Evolutionary conservation across 2,888 invertebrate genomes (phyloP).

Genomic region (Hirtodrosophila alboralis): DNA sequence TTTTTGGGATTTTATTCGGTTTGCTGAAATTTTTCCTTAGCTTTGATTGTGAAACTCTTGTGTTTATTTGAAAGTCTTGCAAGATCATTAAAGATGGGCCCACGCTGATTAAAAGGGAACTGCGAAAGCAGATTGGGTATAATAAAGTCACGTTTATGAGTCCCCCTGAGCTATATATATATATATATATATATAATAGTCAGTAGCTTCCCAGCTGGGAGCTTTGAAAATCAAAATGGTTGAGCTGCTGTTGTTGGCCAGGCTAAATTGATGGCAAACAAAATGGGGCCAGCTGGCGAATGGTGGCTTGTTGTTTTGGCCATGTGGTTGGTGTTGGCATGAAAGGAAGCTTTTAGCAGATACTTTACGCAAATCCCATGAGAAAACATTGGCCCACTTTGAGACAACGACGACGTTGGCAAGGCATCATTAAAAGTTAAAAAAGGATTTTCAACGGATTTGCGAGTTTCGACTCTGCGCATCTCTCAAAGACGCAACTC

Average conservation of each 20-base stretch:
- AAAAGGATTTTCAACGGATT: conserved; percentile 78
- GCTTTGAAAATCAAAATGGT: conserved; percentile 27
- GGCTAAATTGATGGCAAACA: conserved; percentile 72
- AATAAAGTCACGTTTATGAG: conserved; percentile 42
- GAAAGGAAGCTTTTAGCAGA: conserved; percentile 78
- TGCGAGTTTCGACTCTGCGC: conserved; percentile 61
- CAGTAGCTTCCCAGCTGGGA: conserved; percentile 21
- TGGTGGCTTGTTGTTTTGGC: conserved; percentile 43
- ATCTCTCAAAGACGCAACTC: conserved; percentile 1
- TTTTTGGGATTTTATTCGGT: background rate
- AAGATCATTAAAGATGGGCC: conserved; percentile 29
- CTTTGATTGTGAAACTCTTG: conserved; percentile 1
- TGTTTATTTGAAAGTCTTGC: conserved; percentile 1
- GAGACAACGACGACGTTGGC: conserved; percentile 27
- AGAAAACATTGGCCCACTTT: conserved; percentile 77
- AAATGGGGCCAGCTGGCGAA: conserved; percentile 62
- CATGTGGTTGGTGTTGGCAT: conserved; percentile 53
- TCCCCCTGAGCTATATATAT: conserved; percentile 22
- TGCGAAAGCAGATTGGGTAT: conserved; percentile 18
- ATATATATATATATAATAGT: too few relatives aligned
- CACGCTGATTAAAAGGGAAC: conserved; percentile 19
- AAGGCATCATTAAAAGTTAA: conserved; percentile 75
- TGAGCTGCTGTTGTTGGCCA: conserved; percentile 39
- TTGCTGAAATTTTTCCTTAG: background rate
- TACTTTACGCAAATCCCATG: conserved; percentile 78